A percentile compares a stretch with the other conserved stretches of the same genome.
Evolutionary conservation across 2,888 invertebrate species (phyloP).

Genomic region (Drosophila birchii): DNA sequence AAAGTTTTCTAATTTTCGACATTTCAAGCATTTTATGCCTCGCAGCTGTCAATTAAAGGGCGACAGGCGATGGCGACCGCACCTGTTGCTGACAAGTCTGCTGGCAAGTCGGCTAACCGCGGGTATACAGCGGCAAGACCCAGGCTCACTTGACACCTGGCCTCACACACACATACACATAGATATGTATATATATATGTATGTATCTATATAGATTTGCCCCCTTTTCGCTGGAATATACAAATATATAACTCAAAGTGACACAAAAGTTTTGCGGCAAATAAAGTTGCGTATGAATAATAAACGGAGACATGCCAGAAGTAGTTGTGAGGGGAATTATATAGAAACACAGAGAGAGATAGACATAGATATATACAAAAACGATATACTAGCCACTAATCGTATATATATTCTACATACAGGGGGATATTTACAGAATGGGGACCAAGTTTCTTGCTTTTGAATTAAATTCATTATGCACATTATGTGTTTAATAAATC

Average conservation of each 20-base stretch:
- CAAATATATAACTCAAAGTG: slow-evolving; percentile 50
- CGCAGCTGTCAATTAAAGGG: slow-evolving; percentile 78
- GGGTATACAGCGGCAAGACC: not conserved
- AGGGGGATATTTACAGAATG: slow-evolving; percentile 17
- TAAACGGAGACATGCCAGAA: slow-evolving; percentile 55
- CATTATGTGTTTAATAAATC: slow-evolving; percentile 57
- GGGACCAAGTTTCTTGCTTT: slow-evolving; percentile 20
- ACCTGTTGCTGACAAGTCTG: slow-evolving; percentile 76
- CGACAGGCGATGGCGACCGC: slow-evolving; percentile 62
- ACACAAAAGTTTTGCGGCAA: slow-evolving; percentile 50
- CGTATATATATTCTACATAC: slow-evolving; percentile 21
- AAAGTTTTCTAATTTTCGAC: slow-evolving; percentile 80
- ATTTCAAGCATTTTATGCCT: slow-evolving; percentile 79
- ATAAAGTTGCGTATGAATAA: slow-evolving; percentile 67
- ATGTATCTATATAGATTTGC: not conserved
- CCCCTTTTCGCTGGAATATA: slow-evolving; percentile 28
- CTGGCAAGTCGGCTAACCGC: slow-evolving; percentile 29
- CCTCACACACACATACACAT: slow-evolving; percentile 6
- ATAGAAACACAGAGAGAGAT: slow-evolving; percentile 29
- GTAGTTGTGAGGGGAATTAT: slow-evolving; percentile 8
- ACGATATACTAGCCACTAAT: slow-evolving; percentile 21
- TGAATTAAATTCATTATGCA: slow-evolving; percentile 56
- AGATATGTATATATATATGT: not conserved
- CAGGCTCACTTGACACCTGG: slow-evolving; percentile 72
- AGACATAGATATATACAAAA: slow-evolving; percentile 21